Base-by-base conservation (phyloP, 1,140 invertebrate species). In the Drosophila cardini region DNA sequence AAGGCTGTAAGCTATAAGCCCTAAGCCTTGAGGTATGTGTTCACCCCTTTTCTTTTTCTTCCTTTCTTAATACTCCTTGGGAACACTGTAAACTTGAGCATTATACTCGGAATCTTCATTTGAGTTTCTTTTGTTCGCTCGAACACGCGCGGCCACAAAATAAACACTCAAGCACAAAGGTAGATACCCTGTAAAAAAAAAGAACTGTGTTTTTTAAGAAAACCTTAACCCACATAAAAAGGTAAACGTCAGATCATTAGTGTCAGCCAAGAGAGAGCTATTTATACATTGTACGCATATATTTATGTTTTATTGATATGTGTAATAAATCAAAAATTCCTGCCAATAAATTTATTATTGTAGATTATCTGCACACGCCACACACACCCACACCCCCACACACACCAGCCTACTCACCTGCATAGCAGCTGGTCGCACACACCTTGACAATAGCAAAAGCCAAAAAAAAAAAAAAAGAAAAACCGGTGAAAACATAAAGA, bases 311-410 rank as follows among this genome's bases (percentile, higher is more conserved):
- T 89, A 89, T 79, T 78, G 80, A 89, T 82, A 71, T 68, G 77
- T 73, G 84, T 76, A 84, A 89, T 89, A 89, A 89, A 89, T 89
- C 84, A 89, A 89, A 83, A 89, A 89, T 89, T 64, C 74, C 75
- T 72, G 77, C 80, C 84, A 89, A 89, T 89, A 89, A 89, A 89
- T 89, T 80, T 89, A 89, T 89, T 89, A 89, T 80, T 84, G 80
- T 89, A 77, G 83, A 87, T 87, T 84, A 87, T 87, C 73, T 80
- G 53, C 69, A 43, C 43, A 48, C 38, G 72, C 45, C 26, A 36
- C 40, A 16, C 65, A 30, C 34, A 45, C 21, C 2, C 21, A 21
- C 21, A 21, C 21, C 13, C 65, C 36, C 34, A 45, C 21, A 26
- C 5, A 26, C 21, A 26, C 21, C 21, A 4, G 13, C 65, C 36